A percentile compares a stretch with the other conserved stretches of the same genome.
Conservation (phyloP, 2,888 invertebrate species). For the Hecatera dysodea region DNA sequence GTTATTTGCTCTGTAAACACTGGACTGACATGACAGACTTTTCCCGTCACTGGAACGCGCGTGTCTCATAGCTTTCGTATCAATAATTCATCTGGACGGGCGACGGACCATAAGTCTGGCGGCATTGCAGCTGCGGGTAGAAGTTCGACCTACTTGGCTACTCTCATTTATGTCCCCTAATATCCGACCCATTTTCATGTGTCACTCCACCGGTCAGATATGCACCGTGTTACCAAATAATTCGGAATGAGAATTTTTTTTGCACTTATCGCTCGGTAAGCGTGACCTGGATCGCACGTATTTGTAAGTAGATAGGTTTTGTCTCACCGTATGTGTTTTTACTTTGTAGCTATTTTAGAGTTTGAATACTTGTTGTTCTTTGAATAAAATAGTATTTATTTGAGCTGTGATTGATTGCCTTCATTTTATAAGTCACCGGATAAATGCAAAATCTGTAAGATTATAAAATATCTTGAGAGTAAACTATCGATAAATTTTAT, state of each 20-base stretch:
- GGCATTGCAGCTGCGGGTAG: slow-evolving; percentile 59
- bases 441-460: too few relatives aligned
- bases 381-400: too few relatives aligned
- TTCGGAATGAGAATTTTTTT: slow-evolving; percentile 46
- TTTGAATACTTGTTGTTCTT: too few relatives aligned
- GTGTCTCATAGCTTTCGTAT: slow-evolving; percentile 66
- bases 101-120: slow-evolving; percentile 72
- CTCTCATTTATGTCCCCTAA: slow-evolving; percentile 86
- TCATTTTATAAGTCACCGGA: too few relatives aligned
- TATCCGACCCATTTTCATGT: slow-evolving; percentile 84
- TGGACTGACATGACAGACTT: slow-evolving; percentile 38
- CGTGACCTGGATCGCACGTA: slow-evolving; percentile 10
- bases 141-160: slow-evolving; percentile 81
- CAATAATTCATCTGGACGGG: slow-evolving; percentile 80
- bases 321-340: slow-evolving; percentile 6
- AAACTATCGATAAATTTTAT: too few relatives aligned
- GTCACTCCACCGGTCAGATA: slow-evolving; percentile 73
- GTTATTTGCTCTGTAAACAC: slow-evolving; percentile 42
- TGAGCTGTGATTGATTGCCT: not conserved
- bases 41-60: slow-evolving; percentile 45
- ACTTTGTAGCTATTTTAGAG: not conserved
- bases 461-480: too few relatives aligned
- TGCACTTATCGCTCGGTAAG: slow-evolving; percentile 33
- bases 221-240: slow-evolving; percentile 73
- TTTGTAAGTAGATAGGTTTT: not conserved